Evolutionary conservation across 1,140 invertebrate genomes (phyloP).

Genomic region (Agrilus planipennis): DNA sequence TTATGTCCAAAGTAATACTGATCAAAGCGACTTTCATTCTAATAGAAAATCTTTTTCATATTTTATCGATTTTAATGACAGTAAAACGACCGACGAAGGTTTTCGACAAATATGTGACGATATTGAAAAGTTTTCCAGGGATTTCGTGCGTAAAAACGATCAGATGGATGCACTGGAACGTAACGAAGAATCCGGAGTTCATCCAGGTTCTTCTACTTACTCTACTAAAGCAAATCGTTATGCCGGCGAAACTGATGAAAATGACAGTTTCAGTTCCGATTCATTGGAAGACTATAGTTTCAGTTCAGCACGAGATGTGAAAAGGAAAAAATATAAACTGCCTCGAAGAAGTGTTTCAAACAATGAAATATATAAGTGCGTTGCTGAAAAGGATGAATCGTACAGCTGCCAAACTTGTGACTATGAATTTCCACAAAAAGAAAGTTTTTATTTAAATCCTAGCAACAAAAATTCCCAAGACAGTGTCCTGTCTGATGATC

Average conservation of each 20-base stretch:
- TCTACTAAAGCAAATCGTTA: background rate
- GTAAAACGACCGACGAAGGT: constrained; percentile 40
- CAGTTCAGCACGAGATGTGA: constrained; percentile 41
- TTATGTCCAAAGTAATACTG: constrained; percentile 23
- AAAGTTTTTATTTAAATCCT: constrained; percentile 53
- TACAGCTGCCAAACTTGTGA: constrained; percentile 8
- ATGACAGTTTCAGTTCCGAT: constrained; percentile 63
- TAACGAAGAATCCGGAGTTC: background rate
- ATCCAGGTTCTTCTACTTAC: too few species aligned
- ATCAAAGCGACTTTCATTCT: background rate
- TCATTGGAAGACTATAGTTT: constrained; percentile 57
- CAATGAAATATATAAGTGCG: constrained; percentile 56
- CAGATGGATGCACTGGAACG: constrained; percentile 15
- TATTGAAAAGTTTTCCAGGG: constrained; percentile 34
- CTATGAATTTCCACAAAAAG: constrained; percentile 31
- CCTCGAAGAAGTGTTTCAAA: constrained; percentile 58
- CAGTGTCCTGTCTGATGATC: constrained; percentile 60
- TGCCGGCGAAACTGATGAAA: constrained; percentile 37
- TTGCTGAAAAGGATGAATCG: constrained; percentile 16
- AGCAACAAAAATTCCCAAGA: constrained; percentile 54
- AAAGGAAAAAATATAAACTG: constrained; percentile 37
- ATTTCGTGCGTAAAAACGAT: constrained; percentile 28
- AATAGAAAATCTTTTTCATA: constrained; percentile 41
- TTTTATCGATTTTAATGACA: constrained; percentile 41
- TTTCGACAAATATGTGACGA: constrained; percentile 30